Conservation (phyloP, 2,888 invertebrate species). For the Nasonia oneida region DNA sequence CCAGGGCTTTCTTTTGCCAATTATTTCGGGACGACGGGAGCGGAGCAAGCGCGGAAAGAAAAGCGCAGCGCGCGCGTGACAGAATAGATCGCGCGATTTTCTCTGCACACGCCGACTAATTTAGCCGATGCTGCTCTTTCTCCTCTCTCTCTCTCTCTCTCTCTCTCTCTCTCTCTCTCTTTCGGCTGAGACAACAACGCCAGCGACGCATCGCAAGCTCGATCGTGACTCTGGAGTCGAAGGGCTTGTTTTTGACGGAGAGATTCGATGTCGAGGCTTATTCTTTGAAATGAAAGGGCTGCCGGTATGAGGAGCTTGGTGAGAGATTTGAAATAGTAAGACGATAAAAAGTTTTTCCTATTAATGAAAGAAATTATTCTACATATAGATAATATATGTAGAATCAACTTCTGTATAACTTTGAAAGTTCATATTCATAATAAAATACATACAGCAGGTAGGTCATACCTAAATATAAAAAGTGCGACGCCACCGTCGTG, state of each 20-base stretch:
- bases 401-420: neutral
- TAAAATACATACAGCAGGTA: neutral
- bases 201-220: conserved; percentile 2
- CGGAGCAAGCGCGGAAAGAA: conserved; percentile 72
- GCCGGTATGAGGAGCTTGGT: neutral
- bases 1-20: conserved; percentile 78
- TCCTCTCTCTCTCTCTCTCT: no score
- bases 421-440: neutral
- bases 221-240: neutral
- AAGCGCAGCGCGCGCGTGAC: conserved; percentile 70
- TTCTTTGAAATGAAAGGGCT: neutral
- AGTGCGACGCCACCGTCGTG: no score
- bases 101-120: conserved; percentile 74
- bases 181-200: conserved; percentile 22
- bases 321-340: neutral
- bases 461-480: neutral
- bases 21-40: conserved; percentile 75
- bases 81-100: conserved; percentile 78
- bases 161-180: neutral
- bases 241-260: neutral
- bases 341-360: no score
- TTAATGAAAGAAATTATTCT: no score
- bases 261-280: neutral
- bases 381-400: no score
- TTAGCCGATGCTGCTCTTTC: conserved; percentile 66